These are phyloP conservation scores for Falcaria lacertinaria DNA, from an alignment of 2,888 invertebrate species.

Conservation along the genomic window DNA sequence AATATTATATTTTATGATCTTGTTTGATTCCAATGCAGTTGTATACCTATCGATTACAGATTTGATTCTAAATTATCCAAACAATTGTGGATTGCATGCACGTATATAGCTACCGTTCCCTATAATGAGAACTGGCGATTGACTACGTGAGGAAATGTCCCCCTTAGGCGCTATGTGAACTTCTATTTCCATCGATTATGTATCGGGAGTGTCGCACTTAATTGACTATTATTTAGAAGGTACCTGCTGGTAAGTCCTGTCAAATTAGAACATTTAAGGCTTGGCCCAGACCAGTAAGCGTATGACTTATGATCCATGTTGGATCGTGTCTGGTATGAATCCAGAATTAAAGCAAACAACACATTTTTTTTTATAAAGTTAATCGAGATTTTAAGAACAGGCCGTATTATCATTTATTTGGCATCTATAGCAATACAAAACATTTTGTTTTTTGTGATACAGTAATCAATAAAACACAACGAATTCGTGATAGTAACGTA, in stretches of 20 bases:
- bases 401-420: no score
- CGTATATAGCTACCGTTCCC: constrained; percentile 44
- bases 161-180: constrained; percentile 21
- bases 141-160: constrained; percentile 57
- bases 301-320: constrained; percentile 47
- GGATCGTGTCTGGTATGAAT: constrained; percentile 48
- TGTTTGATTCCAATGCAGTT: no score
- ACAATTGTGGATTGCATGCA: constrained; percentile 54
- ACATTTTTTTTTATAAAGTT: constrained; percentile 35
- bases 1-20: constrained; percentile 27
- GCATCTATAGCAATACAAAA: no score
- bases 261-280: constrained; percentile 1
- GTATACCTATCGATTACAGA: constrained; percentile 16
- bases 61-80: constrained; percentile 24
- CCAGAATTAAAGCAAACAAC: constrained; percentile 40
- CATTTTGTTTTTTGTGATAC: no score
- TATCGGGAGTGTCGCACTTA: constrained; percentile 16
- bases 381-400: no score
- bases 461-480: no score
- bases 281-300: constrained; percentile 19
- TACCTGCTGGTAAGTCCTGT: no score
- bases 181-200: constrained; percentile 39
- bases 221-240: constrained; percentile 8
- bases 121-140: constrained; percentile 48
- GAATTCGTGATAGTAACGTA: neutral